Evolutionary conservation across 1,140 invertebrate genomes (phyloP).

Genomic region (honey bee (Apis mellifera)): Amel_HAv3.1 CM009941.2:9912001-9912500

Average conservation of each 20-base stretch:
- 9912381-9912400: constrained; percentile 29
- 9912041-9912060: constrained; percentile 28
- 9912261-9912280: constrained; percentile 50
- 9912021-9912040: constrained; percentile 15
- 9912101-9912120: constrained; percentile 59
- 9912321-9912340: constrained; percentile 20
- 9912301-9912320: constrained; percentile 43
- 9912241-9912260: constrained; percentile 50
- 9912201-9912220: constrained; percentile 32
- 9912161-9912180: constrained; percentile 41
- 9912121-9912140: constrained; percentile 40
- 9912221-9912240: constrained; percentile 30
- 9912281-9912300: constrained; percentile 39
- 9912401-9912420: constrained; percentile 45
- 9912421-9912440: constrained; percentile 41
- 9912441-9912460: constrained; percentile 80
- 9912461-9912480: constrained; percentile 89
- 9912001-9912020: constrained; percentile 33
- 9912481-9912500: constrained; percentile 96
- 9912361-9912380: neutral
- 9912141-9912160: constrained; percentile 9
- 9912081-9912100: constrained; percentile 53
- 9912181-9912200: constrained; percentile 24
- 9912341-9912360: constrained; percentile 31
- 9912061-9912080: constrained; percentile 26